Conservation (phyloP, 2,888 invertebrate genomes). For the Acanthococcus lagerstroemiae region DNA sequence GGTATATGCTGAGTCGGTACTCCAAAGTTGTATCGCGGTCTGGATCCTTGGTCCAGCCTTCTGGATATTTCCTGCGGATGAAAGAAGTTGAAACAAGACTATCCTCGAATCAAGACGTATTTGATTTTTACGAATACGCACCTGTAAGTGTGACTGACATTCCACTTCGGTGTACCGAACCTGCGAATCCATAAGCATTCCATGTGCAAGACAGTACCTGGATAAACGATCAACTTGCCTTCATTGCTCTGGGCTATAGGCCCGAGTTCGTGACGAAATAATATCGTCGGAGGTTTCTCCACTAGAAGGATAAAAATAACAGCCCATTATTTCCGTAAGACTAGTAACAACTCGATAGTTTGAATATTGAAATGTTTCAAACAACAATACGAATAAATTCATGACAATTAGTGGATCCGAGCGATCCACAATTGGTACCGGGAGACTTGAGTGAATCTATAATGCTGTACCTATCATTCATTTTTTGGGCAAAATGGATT, state of each 20-base stretch:
- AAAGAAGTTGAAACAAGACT: neutral
- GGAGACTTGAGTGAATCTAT: no score
- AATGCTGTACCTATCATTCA: no score
- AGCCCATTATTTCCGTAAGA: no score
- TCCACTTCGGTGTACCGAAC: conserved; percentile 79
- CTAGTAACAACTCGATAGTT: no score
- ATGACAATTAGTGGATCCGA: no score
- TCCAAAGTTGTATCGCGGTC: conserved; percentile 68
- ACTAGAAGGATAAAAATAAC: conserved; percentile 46
- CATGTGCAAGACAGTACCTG: conserved; percentile 75
- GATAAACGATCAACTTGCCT: conserved; percentile 73
- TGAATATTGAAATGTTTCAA: no score
- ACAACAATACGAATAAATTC: no score
- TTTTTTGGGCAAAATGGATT: no score
- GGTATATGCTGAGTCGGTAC: conserved; percentile 67
- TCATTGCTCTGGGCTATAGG: conserved; percentile 80
- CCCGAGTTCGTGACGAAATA: conserved; percentile 69
- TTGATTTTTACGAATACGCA: conserved; percentile 34
- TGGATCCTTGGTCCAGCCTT: conserved; percentile 75
- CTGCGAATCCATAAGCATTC: conserved; percentile 79
- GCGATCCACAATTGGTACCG: no score
- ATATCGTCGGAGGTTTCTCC: conserved; percentile 75
- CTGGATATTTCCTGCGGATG: conserved; percentile 53
- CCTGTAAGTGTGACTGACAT: conserved; percentile 57
- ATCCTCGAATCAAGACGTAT: no score